Evolutionary conservation across 1,140 invertebrate species (phyloP).

Genomic region (Drosophila parabipectinata): DNA sequence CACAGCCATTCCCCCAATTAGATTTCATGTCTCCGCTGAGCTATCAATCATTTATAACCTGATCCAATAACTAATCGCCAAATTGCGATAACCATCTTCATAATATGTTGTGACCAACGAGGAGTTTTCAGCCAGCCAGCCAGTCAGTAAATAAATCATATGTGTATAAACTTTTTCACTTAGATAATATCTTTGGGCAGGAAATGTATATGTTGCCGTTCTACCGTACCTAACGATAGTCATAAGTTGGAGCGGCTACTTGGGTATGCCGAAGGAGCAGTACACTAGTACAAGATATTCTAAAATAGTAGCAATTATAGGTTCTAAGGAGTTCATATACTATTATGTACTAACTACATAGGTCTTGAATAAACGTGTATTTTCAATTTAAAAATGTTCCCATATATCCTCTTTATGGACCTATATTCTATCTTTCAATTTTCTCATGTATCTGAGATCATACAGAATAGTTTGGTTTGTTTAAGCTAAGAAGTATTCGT

Average conservation of each 20-base stretch:
- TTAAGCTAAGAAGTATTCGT: too few species aligned
- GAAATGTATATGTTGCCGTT: conserved; percentile 54
- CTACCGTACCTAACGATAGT: conserved; percentile 48
- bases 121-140: conserved; percentile 44
- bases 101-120: conserved; percentile 26
- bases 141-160: conserved; percentile 80
- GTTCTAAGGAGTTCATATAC: too few species aligned
- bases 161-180: conserved; percentile 74
- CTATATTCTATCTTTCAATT: too few species aligned
- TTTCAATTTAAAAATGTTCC: too few species aligned
- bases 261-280: neutral
- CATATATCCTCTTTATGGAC: too few species aligned
- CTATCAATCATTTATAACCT: conserved; percentile 50
- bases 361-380: too few species aligned
- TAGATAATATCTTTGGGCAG: conserved; percentile 68
- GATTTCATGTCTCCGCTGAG: conserved; percentile 17
- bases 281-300: conserved; percentile 4
- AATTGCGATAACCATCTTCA: conserved; percentile 54
- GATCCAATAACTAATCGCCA: conserved; percentile 67
- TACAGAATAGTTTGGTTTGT: too few species aligned
- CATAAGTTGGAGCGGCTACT: conserved; percentile 56
- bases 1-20: conserved; percentile 33
- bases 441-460: too few species aligned
- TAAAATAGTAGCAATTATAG: neutral
- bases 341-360: too few species aligned